These are phyloP conservation scores for Prosapia bicincta DNA, from an alignment of 2,888 invertebrate species.

Conservation along the genomic window DNA sequence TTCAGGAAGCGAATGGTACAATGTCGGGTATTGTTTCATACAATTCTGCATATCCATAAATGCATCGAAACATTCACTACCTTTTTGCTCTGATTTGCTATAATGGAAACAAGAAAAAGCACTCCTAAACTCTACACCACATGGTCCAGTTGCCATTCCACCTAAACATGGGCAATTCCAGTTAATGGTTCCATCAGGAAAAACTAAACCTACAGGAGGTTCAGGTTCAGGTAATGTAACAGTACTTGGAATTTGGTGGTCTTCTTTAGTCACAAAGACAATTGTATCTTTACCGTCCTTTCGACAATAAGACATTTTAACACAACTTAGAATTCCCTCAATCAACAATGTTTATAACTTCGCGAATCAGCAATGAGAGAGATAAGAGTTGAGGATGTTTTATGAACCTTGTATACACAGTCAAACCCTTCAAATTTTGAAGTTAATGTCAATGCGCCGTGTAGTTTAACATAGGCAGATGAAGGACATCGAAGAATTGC, in stretches of 20 bases:
- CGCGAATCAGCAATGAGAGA: conserved; percentile 31
- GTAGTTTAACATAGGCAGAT: conserved; percentile 53
- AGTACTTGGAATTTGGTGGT: conserved; percentile 69
- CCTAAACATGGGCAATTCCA: conserved; percentile 97
- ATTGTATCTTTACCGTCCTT: conserved; percentile 73
- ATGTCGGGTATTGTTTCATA: conserved; percentile 79
- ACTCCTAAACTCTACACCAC: conserved; percentile 88
- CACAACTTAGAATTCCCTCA: not conserved
- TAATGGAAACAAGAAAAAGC: conserved; percentile 96
- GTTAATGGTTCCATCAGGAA: conserved; percentile 85
- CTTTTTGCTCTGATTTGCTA: conserved; percentile 84
- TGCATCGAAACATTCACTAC: conserved; percentile 86
- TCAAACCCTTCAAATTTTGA: conserved; percentile 48
- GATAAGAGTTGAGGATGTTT: conserved; percentile 50
- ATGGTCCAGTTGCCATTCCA: conserved; percentile 97
- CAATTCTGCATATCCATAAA: conserved; percentile 90
- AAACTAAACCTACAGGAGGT: conserved; percentile 74
- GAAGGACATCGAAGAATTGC: conserved; percentile 56
- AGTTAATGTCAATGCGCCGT: conserved; percentile 56
- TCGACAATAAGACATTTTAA: conserved; percentile 40
- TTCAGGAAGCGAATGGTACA: conserved; percentile 69
- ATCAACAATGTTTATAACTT: conserved; percentile 29
- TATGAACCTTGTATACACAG: conserved; percentile 55
- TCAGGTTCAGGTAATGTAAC: conserved; percentile 67
- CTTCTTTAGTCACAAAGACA: conserved; percentile 76